Evolutionary conservation across 37 sponge, comb jelly and placozoan species (phyloP).

Genomic region (Petrosia ficiformis): DNA sequence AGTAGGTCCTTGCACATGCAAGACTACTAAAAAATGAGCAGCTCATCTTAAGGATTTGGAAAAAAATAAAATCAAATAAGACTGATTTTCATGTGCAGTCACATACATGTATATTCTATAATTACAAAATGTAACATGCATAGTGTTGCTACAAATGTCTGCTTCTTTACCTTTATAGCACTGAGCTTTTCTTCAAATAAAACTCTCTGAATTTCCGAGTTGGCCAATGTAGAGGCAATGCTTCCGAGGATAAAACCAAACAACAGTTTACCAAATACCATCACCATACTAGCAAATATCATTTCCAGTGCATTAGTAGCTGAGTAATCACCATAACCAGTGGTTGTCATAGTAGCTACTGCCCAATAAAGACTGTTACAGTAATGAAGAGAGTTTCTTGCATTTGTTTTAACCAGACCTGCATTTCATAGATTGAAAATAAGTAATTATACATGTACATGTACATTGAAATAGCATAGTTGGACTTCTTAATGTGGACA

Average conservation of each 20-base stretch:
- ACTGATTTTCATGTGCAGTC: too few relatives aligned
- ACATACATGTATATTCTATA: too few relatives aligned
- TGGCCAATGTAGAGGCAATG: slow-evolving; percentile 69
- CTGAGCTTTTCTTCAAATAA: slow-evolving; percentile 61
- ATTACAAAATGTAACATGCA: too few relatives aligned
- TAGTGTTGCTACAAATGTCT: too few relatives aligned
- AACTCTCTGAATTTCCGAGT: slow-evolving; percentile 58
- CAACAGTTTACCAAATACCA: slow-evolving; percentile 69
- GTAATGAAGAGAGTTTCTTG: slow-evolving; percentile 40
- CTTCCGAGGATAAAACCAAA: slow-evolving; percentile 82
- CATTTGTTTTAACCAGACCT: neutral
- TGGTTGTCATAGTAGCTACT: slow-evolving; percentile 81
- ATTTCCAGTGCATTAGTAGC: slow-evolving; percentile 12
- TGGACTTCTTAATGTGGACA: too few relatives aligned
- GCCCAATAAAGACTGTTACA: slow-evolving; percentile 74
- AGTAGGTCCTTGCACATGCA: too few relatives aligned
- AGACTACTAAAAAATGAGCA: too few relatives aligned
- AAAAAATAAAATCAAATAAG: too few relatives aligned
- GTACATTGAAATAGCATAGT: too few relatives aligned
- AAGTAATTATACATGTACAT: neutral
- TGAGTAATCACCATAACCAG: slow-evolving; percentile 45
- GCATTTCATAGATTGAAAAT: neutral
- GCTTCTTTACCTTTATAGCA: slow-evolving; percentile 48
- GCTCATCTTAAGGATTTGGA: too few relatives aligned
- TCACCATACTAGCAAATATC: slow-evolving; percentile 66